Percentiles rank a stretch among this genome's conserved stretches.
Conservation (phyloP, 2,797 vertebrate species). For the Tapera naevia region DNA sequence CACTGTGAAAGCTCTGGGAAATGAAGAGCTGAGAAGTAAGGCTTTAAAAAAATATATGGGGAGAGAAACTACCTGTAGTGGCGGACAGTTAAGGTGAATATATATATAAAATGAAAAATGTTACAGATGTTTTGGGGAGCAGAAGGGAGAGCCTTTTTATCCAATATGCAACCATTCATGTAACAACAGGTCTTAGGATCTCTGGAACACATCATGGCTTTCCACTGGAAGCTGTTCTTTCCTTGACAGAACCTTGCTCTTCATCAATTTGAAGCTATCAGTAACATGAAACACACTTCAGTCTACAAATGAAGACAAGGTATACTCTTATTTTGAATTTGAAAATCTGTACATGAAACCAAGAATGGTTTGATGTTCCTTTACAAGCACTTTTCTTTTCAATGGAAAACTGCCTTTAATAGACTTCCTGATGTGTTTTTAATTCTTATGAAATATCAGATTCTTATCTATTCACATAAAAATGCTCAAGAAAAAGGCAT, state of each 20-base stretch:
- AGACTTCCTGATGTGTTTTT: background rate
- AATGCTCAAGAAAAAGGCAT: background rate
- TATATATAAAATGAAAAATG: background rate
- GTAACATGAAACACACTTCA: background rate
- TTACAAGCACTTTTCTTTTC: background rate
- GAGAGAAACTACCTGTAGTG: background rate
- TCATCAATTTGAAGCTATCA: background rate
- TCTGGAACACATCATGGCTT: background rate
- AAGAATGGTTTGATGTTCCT: background rate
- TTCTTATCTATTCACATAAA: background rate
- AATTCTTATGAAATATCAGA: background rate
- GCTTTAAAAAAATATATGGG: background rate
- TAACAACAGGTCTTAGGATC: background rate
- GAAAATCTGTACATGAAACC: background rate
- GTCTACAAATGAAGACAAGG: background rate
- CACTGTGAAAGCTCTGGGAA: background rate
- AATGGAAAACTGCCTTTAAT: background rate
- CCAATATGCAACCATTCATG: background rate
- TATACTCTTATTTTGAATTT: background rate
- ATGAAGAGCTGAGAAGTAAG: background rate
- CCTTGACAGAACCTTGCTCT: background rate
- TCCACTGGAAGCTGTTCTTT: background rate
- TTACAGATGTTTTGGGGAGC: background rate
- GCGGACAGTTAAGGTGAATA: background rate
- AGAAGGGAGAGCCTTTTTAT: background rate